Conservation (phyloP, 2,888 invertebrate species). For the Clostera curtula region DNA sequence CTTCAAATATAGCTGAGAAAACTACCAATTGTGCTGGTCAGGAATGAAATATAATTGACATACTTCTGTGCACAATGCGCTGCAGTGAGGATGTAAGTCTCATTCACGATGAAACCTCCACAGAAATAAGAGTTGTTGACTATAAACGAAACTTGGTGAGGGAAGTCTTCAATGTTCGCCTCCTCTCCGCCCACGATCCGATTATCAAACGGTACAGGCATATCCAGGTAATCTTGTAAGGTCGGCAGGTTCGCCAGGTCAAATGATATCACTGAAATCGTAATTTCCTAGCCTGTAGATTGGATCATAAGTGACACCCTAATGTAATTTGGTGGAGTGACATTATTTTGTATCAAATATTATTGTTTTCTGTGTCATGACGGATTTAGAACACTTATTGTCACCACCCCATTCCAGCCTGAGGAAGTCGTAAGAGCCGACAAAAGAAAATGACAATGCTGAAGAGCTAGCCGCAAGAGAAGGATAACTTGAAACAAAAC, state of each 20-base stretch:
- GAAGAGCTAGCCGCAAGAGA: no score
- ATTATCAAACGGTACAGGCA: slow-evolving; percentile 23
- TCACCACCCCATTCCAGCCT: no score
- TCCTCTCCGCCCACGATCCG: slow-evolving; percentile 60
- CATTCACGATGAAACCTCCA: slow-evolving; percentile 63
- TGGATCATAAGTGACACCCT: no score
- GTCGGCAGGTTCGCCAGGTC: slow-evolving; percentile 20
- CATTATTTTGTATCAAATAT: no score
- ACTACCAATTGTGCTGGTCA: slow-evolving; percentile 1
- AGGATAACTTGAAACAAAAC: no score
- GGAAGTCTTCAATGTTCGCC: slow-evolving; percentile 49
- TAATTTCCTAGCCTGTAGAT: no score
- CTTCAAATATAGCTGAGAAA: no score
- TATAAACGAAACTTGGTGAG: slow-evolving; percentile 61
- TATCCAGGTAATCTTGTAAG: slow-evolving; percentile 16
- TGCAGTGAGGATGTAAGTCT: slow-evolving; percentile 60
- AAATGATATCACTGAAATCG: slow-evolving; percentile 18
- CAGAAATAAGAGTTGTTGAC: slow-evolving; percentile 59
- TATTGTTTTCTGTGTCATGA: no score
- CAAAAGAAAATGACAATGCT: no score
- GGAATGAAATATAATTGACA: slow-evolving; percentile 18
- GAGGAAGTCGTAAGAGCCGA: no score
- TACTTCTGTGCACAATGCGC: slow-evolving; percentile 66
- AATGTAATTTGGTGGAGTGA: no score
- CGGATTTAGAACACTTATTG: no score